Conservation (phyloP, 2,888 invertebrate species). For the Eulithis prunata region DNA sequence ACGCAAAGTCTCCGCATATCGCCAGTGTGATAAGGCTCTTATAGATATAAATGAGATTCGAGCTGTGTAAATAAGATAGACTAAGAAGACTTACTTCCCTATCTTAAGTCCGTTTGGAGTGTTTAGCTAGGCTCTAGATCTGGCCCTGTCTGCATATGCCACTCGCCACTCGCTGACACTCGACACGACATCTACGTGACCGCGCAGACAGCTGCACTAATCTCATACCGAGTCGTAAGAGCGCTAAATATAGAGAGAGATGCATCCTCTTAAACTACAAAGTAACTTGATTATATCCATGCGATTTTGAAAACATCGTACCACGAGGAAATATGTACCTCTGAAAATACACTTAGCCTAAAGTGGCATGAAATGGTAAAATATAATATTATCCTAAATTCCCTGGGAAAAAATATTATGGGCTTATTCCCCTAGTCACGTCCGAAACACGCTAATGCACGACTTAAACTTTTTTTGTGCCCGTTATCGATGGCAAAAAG, state of each 20-base stretch:
- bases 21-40: no score
- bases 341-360: background rate
- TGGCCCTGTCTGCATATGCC: constrained; percentile 41
- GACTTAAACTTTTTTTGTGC: constrained; percentile 59
- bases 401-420: constrained; percentile 47
- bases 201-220: constrained; percentile 76
- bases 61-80: no score
- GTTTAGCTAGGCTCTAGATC: constrained; percentile 11
- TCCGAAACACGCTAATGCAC: constrained; percentile 59
- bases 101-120: no score
- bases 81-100: no score
- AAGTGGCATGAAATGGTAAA: constrained; percentile 2
- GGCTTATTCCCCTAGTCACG: constrained; percentile 59
- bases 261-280: constrained; percentile 30
- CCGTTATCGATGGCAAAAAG: constrained; percentile 64
- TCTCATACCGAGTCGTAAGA: constrained; percentile 59
- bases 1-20: no score
- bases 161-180: constrained; percentile 63
- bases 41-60: no score
- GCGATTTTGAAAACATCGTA: background rate
- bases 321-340: background rate
- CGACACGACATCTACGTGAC: constrained; percentile 76
- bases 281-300: background rate
- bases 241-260: constrained; percentile 54
- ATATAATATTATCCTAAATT: constrained; percentile 32